Conservation (phyloP, 2,113 vertebrate genomes). For the Junco hyemalis region DNA sequence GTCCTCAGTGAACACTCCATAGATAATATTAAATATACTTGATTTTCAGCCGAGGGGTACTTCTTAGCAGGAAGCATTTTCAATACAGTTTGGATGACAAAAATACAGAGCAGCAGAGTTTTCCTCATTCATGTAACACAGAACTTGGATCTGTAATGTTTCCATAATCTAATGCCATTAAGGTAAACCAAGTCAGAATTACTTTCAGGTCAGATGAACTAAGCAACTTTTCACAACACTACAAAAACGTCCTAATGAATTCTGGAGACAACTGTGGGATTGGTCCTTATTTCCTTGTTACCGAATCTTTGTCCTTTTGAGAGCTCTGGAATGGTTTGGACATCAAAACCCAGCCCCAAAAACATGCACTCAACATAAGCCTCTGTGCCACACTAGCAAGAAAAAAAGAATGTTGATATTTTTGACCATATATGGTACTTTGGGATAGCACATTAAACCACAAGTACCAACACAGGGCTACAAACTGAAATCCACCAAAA, state of each 20-base stretch:
- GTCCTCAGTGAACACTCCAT: background rate
- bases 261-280: background rate
- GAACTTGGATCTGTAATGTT: background rate
- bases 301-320: background rate
- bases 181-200: background rate
- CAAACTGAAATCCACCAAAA: background rate
- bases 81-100: background rate
- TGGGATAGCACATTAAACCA: background rate
- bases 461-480: background rate
- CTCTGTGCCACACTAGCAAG: background rate
- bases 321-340: background rate
- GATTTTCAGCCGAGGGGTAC: background rate
- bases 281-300: background rate
- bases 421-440: background rate
- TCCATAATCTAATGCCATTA: background rate
- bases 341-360: background rate
- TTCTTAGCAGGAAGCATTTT: background rate
- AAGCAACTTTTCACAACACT: background rate
- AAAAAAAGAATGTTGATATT: background rate
- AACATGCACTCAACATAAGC: background rate
- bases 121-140: background rate
- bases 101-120: background rate
- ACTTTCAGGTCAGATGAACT: background rate
- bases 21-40: background rate
- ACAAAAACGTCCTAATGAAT: background rate